Base-by-base conservation (phyloP, 1,140 invertebrate species). In the Drosophila kanapiae region DNA sequence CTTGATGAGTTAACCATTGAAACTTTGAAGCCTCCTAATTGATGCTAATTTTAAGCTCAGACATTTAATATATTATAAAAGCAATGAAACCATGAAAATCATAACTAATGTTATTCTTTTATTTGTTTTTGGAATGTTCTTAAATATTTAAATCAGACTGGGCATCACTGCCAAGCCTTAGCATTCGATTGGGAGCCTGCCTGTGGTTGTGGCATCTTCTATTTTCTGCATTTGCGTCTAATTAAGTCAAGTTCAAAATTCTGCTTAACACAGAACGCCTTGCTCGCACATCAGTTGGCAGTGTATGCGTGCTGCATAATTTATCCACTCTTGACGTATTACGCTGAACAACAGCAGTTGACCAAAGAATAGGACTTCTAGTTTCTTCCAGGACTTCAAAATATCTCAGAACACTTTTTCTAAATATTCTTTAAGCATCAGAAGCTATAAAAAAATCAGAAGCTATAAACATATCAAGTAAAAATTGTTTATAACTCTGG, bases 181-280 rank as follows among this genome's bases (percentile, higher is more conserved):
- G 13, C 61, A 48, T 40, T 48, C 57, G 23, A 57, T 40, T 0
- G 53, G 65, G 78, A 59, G 29, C 18, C 18, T 31, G 31, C 4
- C 38, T 85, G 82, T 29, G 78, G 82, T 70, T 74, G 82, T 29
- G 82, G 82, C 69, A 63, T 56, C 79, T 69, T 74, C 75, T 69
- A 82, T 82, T 85, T 75, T 81, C 59, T 76, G 75, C 75, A 77
- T 76, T 80, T 74, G 57, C 64, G 74, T 80, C 74, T 80, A 88
- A 88, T 88, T 88, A 88, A 88, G 84, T 75, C 74, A 75, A 87
- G 80, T 83, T 83, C 80, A 88, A 88, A 88, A 80, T 88, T 81
- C 77, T 75, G 61, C 68, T 84, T 71, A 83, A 62, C 61, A 65
- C 54, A 56, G 53, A 82, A 70, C 45, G 76, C 70, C 70, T 76